These are phyloP conservation scores for Bathynomus jamesi DNA, from an alignment of 1,140 invertebrate genomes.

Conservation along the genomic window DNA sequence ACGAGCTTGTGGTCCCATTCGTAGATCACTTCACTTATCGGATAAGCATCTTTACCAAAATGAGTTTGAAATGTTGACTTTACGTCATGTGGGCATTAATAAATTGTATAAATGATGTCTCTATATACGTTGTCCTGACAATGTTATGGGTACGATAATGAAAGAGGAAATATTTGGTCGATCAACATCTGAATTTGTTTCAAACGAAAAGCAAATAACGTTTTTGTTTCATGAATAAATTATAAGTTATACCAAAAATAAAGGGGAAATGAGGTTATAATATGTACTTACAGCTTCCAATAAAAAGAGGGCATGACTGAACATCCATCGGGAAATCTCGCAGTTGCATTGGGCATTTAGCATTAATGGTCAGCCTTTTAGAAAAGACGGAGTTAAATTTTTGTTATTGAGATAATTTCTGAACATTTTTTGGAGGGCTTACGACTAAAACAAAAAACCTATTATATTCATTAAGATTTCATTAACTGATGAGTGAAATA, in stretches of 20 bases:
- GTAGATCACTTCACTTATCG: slow-evolving; percentile 50
- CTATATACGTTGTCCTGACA: no score
- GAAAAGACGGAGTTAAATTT: slow-evolving; percentile 10
- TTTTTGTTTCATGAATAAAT: not conserved
- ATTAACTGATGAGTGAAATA: no score
- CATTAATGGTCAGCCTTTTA: slow-evolving; percentile 56
- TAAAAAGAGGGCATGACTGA: slow-evolving; percentile 52
- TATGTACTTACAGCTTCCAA: slow-evolving; percentile 55
- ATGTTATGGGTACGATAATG: no score
- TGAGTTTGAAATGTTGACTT: no score
- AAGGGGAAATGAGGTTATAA: not conserved
- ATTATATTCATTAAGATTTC: no score
- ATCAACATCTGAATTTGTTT: no score
- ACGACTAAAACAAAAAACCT: not conserved
- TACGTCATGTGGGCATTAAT: no score
- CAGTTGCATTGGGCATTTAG: slow-evolving; percentile 58
- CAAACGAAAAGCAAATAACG: not conserved
- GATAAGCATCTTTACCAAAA: slow-evolving; percentile 50
- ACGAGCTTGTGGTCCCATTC: slow-evolving; percentile 47
- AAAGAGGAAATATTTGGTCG: no score
- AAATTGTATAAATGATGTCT: no score
- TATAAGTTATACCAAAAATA: not conserved
- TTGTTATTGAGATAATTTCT: no score
- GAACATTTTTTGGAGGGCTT: no score
- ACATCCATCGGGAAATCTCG: slow-evolving; percentile 58